These are phyloP conservation scores for Anguilla pacifica DNA, from an alignment of 2,797 vertebrate species.

Conservation along the genomic window DNA sequence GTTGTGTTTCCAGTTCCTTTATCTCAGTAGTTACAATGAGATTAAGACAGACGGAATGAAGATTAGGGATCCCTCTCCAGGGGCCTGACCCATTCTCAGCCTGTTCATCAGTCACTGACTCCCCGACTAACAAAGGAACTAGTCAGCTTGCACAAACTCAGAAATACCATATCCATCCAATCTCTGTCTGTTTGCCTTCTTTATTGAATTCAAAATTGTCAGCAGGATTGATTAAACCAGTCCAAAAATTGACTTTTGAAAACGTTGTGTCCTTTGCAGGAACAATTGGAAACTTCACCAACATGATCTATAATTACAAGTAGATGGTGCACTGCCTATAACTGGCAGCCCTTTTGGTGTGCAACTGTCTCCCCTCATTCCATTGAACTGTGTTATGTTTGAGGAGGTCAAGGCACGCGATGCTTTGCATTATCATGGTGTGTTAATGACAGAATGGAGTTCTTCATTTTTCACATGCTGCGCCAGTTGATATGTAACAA, in stretches of 20 bases:
- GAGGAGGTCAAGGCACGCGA: neutral
- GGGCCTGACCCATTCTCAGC: slow-evolving; percentile 4
- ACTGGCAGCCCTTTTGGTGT: slow-evolving; percentile 10
- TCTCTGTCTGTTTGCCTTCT: neutral
- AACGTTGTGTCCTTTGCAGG: neutral
- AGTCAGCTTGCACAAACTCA: neutral
- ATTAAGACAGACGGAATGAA: neutral
- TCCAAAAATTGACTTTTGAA: neutral
- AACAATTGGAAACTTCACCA: neutral
- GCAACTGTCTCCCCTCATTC: neutral
- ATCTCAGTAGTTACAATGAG: neutral
- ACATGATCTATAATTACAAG: slow-evolving; percentile 1
- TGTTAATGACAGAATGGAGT: neutral
- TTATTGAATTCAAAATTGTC: neutral
- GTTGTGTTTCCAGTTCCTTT: neutral
- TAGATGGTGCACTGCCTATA: neutral
- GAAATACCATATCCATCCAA: neutral
- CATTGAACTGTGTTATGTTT: neutral
- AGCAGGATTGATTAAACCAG: neutral
- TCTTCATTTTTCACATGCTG: neutral
- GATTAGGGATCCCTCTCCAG: neutral
- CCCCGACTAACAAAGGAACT: neutral
- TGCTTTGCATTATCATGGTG: neutral
- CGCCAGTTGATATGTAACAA: neutral
- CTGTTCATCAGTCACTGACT: neutral